Conservation (phyloP, 2,888 invertebrate species). For the Hirtodrosophila trivittata region DNA sequence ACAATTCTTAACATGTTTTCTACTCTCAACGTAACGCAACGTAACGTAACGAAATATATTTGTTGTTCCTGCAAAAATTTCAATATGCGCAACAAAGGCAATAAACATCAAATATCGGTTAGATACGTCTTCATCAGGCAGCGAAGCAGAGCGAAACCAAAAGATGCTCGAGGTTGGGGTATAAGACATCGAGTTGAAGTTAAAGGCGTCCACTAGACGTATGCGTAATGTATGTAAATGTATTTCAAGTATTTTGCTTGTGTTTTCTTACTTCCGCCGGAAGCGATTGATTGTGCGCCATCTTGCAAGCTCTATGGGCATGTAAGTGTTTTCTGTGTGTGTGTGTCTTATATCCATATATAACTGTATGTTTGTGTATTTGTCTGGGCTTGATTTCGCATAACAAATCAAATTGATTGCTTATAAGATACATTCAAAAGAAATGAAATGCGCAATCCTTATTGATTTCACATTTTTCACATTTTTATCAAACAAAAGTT, state of each 20-base stretch:
- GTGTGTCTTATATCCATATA: conserved; percentile 2
- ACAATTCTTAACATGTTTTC: conserved; percentile 32
- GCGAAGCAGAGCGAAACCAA: conserved; percentile 16
- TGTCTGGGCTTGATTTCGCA: conserved; percentile 56
- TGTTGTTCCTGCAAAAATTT: conserved; percentile 56
- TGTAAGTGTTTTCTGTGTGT: conserved; percentile 30
- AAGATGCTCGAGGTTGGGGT: neutral
- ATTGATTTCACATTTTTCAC: conserved; percentile 72
- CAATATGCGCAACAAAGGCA: conserved; percentile 64
- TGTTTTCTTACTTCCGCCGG: conserved; percentile 75
- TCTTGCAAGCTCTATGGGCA: conserved; percentile 43
- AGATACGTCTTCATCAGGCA: conserved; percentile 77
- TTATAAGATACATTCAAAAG: conserved; percentile 64
- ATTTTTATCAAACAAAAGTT: conserved; percentile 18
- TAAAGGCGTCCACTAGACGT: conserved; percentile 62
- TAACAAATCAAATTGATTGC: conserved; percentile 80
- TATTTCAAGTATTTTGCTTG: conserved; percentile 77
- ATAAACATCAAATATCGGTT: conserved; percentile 79
- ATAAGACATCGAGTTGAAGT: conserved; percentile 10
- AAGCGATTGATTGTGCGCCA: conserved; percentile 74
- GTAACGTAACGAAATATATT: neutral
- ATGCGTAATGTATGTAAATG: conserved; percentile 76
- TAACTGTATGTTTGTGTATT: conserved; percentile 6
- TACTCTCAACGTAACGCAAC: conserved; percentile 29
- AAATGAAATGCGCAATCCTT: conserved; percentile 71